phyloP scores from a whole-genome alignment of 2,113 vertebrate genomes.

The Solea senegalensis region DNA sequence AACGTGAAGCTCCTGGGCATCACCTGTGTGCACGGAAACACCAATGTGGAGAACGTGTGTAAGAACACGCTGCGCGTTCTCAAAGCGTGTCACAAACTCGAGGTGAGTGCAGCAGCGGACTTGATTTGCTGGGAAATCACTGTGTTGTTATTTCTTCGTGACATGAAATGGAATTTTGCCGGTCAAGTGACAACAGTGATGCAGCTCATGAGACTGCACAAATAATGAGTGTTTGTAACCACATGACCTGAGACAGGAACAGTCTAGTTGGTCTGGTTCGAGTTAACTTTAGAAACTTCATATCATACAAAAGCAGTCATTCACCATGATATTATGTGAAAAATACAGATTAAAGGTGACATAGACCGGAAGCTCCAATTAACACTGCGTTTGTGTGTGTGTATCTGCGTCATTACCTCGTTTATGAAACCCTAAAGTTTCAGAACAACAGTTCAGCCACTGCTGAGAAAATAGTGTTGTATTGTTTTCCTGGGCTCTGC shows the following conservation, averaged over 20 bases:
- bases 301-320: too few species aligned
- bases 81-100: conserved; percentile 67
- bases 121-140: background rate
- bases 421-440: too few species aligned
- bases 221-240: background rate
- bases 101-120: conserved; percentile 57
- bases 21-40: conserved; percentile 83
- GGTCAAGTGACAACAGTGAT: background rate
- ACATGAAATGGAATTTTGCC: background rate
- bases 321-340: too few species aligned
- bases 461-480: too few species aligned
- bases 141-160: background rate
- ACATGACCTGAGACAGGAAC: background rate
- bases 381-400: too few species aligned
- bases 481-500: too few species aligned
- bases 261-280: too few species aligned
- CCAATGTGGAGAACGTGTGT: conserved; percentile 81
- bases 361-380: too few species aligned
- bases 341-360: too few species aligned
- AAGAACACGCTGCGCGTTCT: conserved; percentile 80
- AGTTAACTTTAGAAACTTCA: too few species aligned
- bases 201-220: background rate
- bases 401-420: too few species aligned
- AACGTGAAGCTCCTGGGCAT: conserved; percentile 77
- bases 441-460: too few species aligned